phyloP scores from a whole-genome alignment of 2,888 invertebrate genomes.

The Leptodirus hochenwartii region DNA sequence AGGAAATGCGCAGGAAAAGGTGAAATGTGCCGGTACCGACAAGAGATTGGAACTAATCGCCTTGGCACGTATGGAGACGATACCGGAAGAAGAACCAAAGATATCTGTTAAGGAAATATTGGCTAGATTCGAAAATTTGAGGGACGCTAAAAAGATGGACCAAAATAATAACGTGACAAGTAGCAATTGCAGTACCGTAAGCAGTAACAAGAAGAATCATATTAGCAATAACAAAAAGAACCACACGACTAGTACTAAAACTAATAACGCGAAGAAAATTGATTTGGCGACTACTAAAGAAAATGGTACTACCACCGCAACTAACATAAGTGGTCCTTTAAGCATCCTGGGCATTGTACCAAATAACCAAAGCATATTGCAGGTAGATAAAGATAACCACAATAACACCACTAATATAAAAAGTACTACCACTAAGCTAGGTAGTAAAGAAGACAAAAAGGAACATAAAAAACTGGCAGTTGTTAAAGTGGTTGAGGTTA shows the following conservation, averaged over 20 bases:
- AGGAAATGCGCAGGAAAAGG: slow-evolving; percentile 10
- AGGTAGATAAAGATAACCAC: no score
- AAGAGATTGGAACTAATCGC: slow-evolving; percentile 14
- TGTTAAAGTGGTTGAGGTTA: no score
- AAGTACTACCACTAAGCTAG: no score
- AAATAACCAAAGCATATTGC: no score
- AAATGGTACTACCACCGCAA: slow-evolving; percentile 8
- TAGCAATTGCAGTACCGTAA: slow-evolving; percentile 16
- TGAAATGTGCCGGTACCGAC: slow-evolving; percentile 12
- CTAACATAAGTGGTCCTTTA: slow-evolving; percentile 2
- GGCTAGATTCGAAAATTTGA: slow-evolving; percentile 50
- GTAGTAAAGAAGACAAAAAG: no score
- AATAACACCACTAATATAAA: no score
- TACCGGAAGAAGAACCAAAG: slow-evolving; percentile 70
- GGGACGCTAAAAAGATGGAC: slow-evolving; percentile 13
- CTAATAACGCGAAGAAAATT: no score
- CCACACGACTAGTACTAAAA: no score
- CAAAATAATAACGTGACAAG: slow-evolving; percentile 8
- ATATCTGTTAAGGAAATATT: slow-evolving; percentile 68
- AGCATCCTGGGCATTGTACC: no score
- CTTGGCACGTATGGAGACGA: slow-evolving; percentile 51
- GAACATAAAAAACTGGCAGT: no score
- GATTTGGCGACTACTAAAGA: no score
- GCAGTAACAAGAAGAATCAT: slow-evolving; percentile 19
- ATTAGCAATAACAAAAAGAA: no score